phyloP scores from a whole-genome alignment of 2,113 vertebrate species.

The Meles meles region DNA sequence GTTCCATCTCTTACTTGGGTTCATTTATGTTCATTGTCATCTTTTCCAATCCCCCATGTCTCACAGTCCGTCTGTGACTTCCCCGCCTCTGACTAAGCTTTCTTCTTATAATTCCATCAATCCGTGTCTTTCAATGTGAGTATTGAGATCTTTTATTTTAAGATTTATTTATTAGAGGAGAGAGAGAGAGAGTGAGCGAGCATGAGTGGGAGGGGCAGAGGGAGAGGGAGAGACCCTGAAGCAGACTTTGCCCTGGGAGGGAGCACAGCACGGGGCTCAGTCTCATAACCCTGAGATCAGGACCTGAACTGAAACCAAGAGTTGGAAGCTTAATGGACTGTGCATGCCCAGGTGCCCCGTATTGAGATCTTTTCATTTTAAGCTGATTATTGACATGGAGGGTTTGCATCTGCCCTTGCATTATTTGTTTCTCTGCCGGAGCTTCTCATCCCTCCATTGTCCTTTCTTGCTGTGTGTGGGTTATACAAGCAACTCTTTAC shows the following conservation, averaged over 20 bases:
- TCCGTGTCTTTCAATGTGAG: neutral
- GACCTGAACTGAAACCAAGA: neutral
- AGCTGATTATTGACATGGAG: neutral
- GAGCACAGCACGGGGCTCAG: accelerated
- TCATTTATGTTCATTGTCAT: neutral
- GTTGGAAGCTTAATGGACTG: neutral
- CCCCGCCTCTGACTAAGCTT: neutral
- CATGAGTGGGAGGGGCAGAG: neutral
- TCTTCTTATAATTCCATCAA: neutral
- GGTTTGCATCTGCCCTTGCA: neutral
- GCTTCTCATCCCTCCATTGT: neutral
- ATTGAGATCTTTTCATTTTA: neutral
- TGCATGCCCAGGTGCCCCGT: neutral
- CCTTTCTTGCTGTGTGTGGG: neutral
- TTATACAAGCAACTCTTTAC: neutral
- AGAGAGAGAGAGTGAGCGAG: neutral
- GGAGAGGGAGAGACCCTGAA: neutral
- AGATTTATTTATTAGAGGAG: neutral
- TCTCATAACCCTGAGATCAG: neutral
- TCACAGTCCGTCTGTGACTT: neutral
- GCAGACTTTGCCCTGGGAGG: neutral
- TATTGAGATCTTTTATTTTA: neutral
- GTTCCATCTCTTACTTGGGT: neutral
- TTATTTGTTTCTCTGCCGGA: neutral
- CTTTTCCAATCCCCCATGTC: too few species aligned